phyloP scores from a whole-genome alignment of 1,140 invertebrate genomes.

The Venturia canescens region DNA sequence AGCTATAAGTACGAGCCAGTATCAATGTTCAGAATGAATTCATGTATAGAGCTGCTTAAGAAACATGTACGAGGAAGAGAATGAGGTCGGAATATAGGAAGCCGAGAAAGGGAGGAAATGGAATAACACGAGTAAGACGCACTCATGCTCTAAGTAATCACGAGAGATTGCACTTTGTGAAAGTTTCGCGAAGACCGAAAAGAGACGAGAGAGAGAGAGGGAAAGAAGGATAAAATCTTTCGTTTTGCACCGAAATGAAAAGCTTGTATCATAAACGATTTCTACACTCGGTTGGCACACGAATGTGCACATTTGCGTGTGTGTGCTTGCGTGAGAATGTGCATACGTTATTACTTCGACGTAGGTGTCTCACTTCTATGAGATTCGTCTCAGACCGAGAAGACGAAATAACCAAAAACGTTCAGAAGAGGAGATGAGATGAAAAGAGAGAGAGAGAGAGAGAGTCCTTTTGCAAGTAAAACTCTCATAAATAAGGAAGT shows the following conservation, averaged over 20 bases:
- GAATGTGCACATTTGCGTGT: too few species aligned
- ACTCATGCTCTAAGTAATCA: slow-evolving; percentile 14
- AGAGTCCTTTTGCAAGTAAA: slow-evolving; percentile 39
- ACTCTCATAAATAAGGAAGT: slow-evolving; percentile 53
- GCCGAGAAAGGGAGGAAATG: too few species aligned
- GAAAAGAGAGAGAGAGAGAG: background rate
- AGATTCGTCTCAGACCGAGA: background rate
- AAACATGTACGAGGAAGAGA: background rate
- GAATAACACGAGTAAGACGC: background rate
- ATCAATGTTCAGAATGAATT: background rate
- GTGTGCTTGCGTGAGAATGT: too few species aligned
- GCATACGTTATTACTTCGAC: too few species aligned
- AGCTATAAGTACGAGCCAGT: too few species aligned
- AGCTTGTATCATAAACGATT: slow-evolving; percentile 10
- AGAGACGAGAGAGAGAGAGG: background rate
- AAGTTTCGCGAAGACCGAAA: background rate
- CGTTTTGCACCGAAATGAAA: slow-evolving; percentile 13
- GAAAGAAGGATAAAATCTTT: background rate
- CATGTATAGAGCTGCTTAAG: background rate
- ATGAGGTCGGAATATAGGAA: background rate
- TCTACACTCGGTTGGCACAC: background rate
- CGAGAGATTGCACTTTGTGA: background rate
- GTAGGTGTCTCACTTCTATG: too few species aligned
- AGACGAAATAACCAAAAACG: background rate
- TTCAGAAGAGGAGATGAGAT: background rate